phyloP scores from a whole-genome alignment of 2,888 invertebrate species.

The Tryphoninae sp. region DNA sequence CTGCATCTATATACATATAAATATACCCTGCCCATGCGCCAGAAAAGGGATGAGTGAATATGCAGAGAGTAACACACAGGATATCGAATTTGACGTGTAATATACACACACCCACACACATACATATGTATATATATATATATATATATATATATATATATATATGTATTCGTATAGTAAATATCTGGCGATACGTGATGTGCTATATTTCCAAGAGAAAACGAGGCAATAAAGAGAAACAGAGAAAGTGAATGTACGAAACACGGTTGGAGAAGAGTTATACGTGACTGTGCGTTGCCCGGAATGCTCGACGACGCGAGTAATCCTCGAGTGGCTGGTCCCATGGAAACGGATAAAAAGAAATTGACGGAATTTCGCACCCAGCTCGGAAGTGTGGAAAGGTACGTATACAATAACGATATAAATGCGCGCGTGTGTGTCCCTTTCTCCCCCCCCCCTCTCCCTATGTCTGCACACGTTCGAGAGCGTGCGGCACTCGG shows the following conservation, averaged over 20 bases:
- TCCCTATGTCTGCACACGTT: not conserved
- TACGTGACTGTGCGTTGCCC: slow-evolving; percentile 24
- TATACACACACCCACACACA: not conserved
- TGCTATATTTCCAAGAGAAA: slow-evolving; percentile 14
- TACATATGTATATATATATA: not conserved
- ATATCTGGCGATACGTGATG: no score
- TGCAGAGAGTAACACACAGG: not conserved
- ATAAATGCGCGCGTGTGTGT: not conserved
- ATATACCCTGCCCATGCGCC: not conserved
- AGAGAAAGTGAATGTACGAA: slow-evolving; percentile 34
- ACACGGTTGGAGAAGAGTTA: slow-evolving; percentile 32
- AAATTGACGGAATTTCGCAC: slow-evolving; percentile 40
- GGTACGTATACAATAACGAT: slow-evolving; percentile 26
- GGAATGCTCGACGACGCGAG: slow-evolving; percentile 52
- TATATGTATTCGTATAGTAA: not conserved
- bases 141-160: not conserved
- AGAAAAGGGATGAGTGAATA: slow-evolving; percentile 1
- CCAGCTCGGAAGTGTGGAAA: slow-evolving; percentile 44
- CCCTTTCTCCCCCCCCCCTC: not conserved
- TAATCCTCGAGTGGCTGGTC: slow-evolving; percentile 58
- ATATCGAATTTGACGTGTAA: slow-evolving; percentile 26
- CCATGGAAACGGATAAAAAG: slow-evolving; percentile 50
- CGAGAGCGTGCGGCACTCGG: slow-evolving; percentile 8
- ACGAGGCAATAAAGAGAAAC: slow-evolving; percentile 29
- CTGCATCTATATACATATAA: not conserved